These are phyloP conservation scores for Laticauda colubrina DNA, from an alignment of 2,113 vertebrate genomes.

Conservation along the genomic window DNA sequence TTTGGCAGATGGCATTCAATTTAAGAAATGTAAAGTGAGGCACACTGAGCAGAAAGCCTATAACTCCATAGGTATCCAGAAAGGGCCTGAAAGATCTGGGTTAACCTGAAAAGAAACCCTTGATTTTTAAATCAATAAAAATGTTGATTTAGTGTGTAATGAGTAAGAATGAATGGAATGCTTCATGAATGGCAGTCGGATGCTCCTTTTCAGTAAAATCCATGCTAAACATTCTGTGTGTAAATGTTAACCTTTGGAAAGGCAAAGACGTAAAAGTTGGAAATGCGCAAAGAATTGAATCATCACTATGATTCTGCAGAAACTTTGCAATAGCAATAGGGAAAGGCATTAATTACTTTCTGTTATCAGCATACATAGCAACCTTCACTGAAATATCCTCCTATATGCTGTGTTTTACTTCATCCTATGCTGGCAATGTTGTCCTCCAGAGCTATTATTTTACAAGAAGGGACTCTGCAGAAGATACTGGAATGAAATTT, in stretches of 20 bases:
- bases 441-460: slow-evolving; percentile 9
- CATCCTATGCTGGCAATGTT: neutral
- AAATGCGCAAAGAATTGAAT: neutral
- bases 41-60: neutral
- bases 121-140: neutral
- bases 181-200: neutral
- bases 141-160: neutral
- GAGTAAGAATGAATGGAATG: neutral
- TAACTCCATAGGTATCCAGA: neutral
- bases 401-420: neutral
- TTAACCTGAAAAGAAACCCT: neutral
- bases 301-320: neutral
- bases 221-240: neutral
- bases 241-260: neutral
- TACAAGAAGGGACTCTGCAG: slow-evolving; percentile 2
- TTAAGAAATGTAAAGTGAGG: neutral
- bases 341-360: neutral
- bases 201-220: fast-evolving
- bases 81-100: neutral
- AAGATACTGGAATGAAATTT: neutral
- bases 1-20: neutral
- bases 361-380: neutral
- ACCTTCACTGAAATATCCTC: neutral
- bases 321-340: neutral
- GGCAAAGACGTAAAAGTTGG: neutral